These are phyloP conservation scores for Syngnathus scovelli DNA, from an alignment of 2,113 vertebrate genomes.

Conservation along the genomic window DNA sequence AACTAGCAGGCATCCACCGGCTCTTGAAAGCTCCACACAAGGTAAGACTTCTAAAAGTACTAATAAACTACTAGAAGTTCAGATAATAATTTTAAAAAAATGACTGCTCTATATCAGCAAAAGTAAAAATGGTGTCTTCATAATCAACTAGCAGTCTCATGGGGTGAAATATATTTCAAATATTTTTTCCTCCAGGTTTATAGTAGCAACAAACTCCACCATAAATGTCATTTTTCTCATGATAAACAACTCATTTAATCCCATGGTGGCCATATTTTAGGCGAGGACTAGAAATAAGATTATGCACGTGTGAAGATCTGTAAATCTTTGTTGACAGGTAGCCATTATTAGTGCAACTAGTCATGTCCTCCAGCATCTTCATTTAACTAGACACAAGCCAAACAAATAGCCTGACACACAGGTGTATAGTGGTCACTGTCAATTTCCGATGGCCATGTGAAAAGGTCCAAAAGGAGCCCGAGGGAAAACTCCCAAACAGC, in stretches of 20 bases:
- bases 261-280: neutral
- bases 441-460: constrained; percentile 9
- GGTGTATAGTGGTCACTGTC: constrained; percentile 12
- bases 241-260: neutral
- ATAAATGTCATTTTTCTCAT: neutral
- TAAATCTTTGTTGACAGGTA: constrained; percentile 34
- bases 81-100: too few relatives aligned
- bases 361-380: constrained; percentile 15
- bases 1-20: constrained; percentile 84
- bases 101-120: too few relatives aligned
- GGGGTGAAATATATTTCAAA: constrained; percentile 27
- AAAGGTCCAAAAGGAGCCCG: constrained; percentile 6
- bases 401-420: constrained; percentile 8
- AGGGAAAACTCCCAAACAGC: constrained; percentile 1
- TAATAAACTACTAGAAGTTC: too few relatives aligned
- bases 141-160: too few relatives aligned
- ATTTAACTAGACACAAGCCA: constrained; percentile 14
- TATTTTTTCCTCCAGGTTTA: constrained; percentile 29
- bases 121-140: too few relatives aligned
- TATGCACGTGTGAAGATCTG: neutral
- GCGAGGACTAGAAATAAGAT: neutral
- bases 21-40: constrained; percentile 88
- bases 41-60: constrained; percentile 61
- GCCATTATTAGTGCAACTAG: constrained; percentile 16
- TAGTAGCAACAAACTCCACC: constrained; percentile 4